A percentile compares a stretch with the other conserved stretches of the same genome.
Evolutionary conservation across 30 jellyfish, hydroid and myxozoan species (phyloP).

Genomic region (Mastigias papua): DNA sequence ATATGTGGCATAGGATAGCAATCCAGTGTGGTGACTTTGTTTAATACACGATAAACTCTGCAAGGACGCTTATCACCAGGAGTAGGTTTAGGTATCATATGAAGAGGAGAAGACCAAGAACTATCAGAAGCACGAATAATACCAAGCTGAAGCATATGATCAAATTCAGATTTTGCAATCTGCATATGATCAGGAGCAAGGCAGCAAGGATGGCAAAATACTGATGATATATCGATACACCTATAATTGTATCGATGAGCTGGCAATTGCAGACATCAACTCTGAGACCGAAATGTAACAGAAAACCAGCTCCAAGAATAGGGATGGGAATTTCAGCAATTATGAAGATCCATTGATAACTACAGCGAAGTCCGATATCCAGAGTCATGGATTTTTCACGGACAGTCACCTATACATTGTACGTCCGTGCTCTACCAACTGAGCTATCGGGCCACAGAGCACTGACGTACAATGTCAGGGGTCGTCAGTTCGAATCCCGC

Average conservation of each 20-base stretch:
- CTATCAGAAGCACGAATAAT: background rate
- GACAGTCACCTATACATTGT: no score
- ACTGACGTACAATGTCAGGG: no score
- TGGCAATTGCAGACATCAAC: background rate
- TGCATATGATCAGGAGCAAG: background rate
- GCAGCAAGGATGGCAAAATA: background rate
- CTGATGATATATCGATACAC: background rate
- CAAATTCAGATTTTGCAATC: background rate
- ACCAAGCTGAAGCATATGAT: slow-evolving; percentile 7
- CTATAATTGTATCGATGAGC: background rate
- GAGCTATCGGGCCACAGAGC: no score
- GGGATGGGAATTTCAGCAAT: slow-evolving; percentile 20
- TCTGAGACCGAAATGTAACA: slow-evolving; percentile 9
- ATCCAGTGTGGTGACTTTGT: slow-evolving; percentile 37
- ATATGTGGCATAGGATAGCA: slow-evolving; percentile 50
- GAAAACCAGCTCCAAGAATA: slow-evolving; percentile 9
- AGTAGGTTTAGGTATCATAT: slow-evolving; percentile 1
- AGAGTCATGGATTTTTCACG: slow-evolving; percentile 7
- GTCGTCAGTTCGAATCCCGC: no score
- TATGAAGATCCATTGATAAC: slow-evolving; percentile 3
- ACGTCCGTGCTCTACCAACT: no score
- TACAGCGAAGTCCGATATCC: slow-evolving; percentile 21
- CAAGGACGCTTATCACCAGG: slow-evolving; percentile 60
- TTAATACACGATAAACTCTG: slow-evolving; percentile 59
- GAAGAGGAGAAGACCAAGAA: slow-evolving; percentile 15